Conservation (phyloP, 2,888 invertebrate species). For the Lacanobia oleracea region DNA sequence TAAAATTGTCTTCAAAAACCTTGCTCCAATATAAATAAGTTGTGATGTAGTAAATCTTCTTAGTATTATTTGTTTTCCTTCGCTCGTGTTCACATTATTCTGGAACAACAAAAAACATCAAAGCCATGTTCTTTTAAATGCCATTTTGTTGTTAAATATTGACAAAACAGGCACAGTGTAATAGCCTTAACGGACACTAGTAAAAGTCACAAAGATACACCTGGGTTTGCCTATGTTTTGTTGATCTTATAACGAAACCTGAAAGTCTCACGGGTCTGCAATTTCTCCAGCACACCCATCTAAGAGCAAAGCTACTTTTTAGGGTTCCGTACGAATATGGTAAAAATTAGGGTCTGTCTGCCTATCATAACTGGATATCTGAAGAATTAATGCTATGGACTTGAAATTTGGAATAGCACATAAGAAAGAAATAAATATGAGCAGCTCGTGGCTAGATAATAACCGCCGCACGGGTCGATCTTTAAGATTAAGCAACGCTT, state of each 20-base stretch:
- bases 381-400: too few species aligned
- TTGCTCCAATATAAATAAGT: background rate
- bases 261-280: background rate
- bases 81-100: background rate
- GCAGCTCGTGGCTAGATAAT: too few species aligned
- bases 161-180: background rate
- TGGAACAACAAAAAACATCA: background rate
- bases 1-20: slow-evolving; percentile 1
- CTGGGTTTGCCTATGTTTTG: background rate
- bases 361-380: too few species aligned
- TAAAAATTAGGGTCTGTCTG: too few species aligned
- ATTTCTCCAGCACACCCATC: background rate
- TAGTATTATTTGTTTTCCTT: too few species aligned
- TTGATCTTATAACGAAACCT: slow-evolving; percentile 1
- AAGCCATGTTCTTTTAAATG: background rate
- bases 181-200: background rate
- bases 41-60: background rate
- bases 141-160: background rate
- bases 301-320: too few species aligned
- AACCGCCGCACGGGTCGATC: too few species aligned
- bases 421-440: too few species aligned
- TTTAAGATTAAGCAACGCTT: too few species aligned
- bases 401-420: too few species aligned
- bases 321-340: too few species aligned
- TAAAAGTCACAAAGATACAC: background rate